phyloP scores from a whole-genome alignment of 2,888 invertebrate species.

The Agrotis segetum region DNA sequence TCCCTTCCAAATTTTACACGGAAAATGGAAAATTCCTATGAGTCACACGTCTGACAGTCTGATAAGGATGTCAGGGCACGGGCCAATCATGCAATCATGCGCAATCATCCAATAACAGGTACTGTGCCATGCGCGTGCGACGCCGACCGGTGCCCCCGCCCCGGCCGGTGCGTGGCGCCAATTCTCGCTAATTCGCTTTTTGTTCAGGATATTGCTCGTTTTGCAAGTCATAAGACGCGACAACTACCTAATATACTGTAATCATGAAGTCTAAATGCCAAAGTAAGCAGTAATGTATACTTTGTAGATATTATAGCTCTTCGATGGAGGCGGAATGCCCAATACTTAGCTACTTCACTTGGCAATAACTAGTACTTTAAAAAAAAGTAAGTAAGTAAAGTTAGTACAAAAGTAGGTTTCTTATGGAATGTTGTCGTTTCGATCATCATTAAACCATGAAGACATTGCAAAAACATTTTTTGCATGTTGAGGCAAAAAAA shows the following conservation, averaged over 20 bases:
- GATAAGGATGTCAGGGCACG: constrained; percentile 75
- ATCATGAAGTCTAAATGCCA: constrained; percentile 37
- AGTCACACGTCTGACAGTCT: constrained; percentile 69
- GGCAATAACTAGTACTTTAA: background rate
- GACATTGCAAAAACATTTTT: background rate
- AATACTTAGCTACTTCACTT: constrained; percentile 4
- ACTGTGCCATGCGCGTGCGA: constrained; percentile 45
- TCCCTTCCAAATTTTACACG: constrained; percentile 21
- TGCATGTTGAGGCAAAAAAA: too few species aligned
- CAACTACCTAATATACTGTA: constrained; percentile 34
- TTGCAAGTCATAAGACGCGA: constrained; percentile 46
- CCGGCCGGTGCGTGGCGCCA: constrained; percentile 56
- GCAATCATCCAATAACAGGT: constrained; percentile 73
- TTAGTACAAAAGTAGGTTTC: too few species aligned
- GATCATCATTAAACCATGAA: background rate
- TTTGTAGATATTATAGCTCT: constrained; percentile 1
- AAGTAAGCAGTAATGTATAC: constrained; percentile 7
- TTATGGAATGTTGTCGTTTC: too few species aligned
- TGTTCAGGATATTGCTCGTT: constrained; percentile 57
- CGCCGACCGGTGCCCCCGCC: constrained; percentile 29
- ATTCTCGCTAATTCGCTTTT: constrained; percentile 61
- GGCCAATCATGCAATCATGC: constrained; percentile 72
- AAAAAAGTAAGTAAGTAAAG: background rate
- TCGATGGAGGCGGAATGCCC: constrained; percentile 6
- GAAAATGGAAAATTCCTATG: constrained; percentile 64